phyloP scores from a whole-genome alignment of 1,140 invertebrate genomes.

The Pseudomyrmex dendroicus region DNA sequence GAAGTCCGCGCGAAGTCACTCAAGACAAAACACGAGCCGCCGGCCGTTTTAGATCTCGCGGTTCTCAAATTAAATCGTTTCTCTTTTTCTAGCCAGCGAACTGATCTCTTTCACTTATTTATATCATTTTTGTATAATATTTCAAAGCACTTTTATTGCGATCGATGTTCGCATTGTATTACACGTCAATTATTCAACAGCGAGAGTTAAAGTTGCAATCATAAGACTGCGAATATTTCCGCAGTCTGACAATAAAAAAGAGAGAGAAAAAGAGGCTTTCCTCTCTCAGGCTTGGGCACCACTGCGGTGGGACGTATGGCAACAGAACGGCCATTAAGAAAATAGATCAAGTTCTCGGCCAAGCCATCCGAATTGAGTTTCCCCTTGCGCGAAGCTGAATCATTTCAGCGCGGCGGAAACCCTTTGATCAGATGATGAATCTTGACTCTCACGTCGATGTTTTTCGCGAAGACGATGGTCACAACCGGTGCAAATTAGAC shows the following conservation, averaged over 20 bases:
- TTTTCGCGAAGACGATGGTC: slow-evolving; percentile 22
- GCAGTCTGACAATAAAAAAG: neutral
- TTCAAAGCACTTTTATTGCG: neutral
- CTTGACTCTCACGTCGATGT: slow-evolving; percentile 10
- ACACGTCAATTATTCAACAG: too few relatives aligned
- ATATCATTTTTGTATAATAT: neutral
- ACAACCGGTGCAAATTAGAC: slow-evolving; percentile 18
- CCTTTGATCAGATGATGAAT: slow-evolving; percentile 51
- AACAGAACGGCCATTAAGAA: slow-evolving; percentile 36
- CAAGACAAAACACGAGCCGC: slow-evolving; percentile 23
- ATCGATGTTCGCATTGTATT: too few relatives aligned
- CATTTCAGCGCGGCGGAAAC: slow-evolving; percentile 33
- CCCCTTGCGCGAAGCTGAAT: neutral
- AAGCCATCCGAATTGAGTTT: slow-evolving; percentile 36
- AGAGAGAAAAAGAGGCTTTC: neutral
- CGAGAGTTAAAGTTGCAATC: neutral
- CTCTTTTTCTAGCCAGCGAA: too few relatives aligned
- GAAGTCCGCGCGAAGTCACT: neutral
- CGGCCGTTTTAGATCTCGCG: neutral
- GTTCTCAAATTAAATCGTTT: neutral
- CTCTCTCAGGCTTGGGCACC: slow-evolving; percentile 3
- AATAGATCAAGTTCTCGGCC: slow-evolving; percentile 55
- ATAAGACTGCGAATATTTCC: neutral
- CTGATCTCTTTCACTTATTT: neutral
- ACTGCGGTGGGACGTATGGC: slow-evolving; percentile 49